phyloP scores from a whole-genome alignment of 1,140 invertebrate genomes.

The Drosophila melanica region DNA sequence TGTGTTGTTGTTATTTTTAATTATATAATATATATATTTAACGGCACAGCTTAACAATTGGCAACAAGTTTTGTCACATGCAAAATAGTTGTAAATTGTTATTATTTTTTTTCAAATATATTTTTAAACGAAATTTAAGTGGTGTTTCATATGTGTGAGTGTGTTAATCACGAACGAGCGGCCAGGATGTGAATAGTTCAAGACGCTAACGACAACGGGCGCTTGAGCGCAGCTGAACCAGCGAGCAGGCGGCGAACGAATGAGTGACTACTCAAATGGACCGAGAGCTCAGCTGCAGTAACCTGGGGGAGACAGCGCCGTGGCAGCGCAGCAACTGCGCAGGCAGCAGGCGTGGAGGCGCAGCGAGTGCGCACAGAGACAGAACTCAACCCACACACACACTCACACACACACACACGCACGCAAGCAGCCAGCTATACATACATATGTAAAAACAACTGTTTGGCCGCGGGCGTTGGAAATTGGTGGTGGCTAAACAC shows the following conservation, averaged over 20 bases:
- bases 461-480: constrained; percentile 52
- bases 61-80: constrained; percentile 29
- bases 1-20: constrained; percentile 21
- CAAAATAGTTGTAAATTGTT: constrained; percentile 31
- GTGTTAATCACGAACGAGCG: constrained; percentile 25
- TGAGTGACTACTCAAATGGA: constrained; percentile 80
- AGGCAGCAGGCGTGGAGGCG: constrained; percentile 69
- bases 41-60: constrained; percentile 34
- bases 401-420: constrained; percentile 21
- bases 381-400: constrained; percentile 23
- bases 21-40: neutral
- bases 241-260: constrained; percentile 79
- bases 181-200: constrained; percentile 25
- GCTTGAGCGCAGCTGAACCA: constrained; percentile 79
- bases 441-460: constrained; percentile 48
- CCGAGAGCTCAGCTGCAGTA: constrained; percentile 72
- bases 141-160: constrained; percentile 1
- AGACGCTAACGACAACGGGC: constrained; percentile 41
- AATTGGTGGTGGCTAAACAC: constrained; percentile 62
- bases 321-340: constrained; percentile 45
- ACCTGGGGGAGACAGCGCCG: constrained; percentile 42
- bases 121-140: constrained; percentile 8
- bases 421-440: no score
- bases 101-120: constrained; percentile 4
- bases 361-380: constrained; percentile 72